Evolutionary conservation across 2,797 vertebrate species (phyloP).

Genomic region (Spinus pinus): DNA sequence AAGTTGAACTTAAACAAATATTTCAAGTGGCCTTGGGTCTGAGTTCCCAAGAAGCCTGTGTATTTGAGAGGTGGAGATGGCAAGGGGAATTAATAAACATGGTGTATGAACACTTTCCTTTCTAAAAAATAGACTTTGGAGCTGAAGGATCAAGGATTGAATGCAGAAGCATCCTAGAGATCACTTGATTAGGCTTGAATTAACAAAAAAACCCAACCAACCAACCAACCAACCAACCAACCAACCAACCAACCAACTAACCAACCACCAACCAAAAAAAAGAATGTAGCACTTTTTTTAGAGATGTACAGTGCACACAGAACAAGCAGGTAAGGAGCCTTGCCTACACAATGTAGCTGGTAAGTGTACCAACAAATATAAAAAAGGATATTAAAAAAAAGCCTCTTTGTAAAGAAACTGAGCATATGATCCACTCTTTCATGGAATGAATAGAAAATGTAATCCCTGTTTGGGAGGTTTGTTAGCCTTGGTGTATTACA

Average conservation of each 20-base stretch:
- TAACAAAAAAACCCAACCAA: neutral
- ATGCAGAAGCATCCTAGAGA: neutral
- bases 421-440: neutral
- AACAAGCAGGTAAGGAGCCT: neutral
- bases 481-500: neutral
- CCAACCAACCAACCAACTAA: neutral
- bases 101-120: neutral
- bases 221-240: neutral
- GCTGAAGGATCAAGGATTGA: neutral
- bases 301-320: neutral
- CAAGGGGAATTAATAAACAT: neutral
- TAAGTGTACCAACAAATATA: neutral
- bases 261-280: neutral
- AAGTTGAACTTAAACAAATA: slow-evolving; percentile 44
- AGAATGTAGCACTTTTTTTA: neutral
- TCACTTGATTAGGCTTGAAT: neutral
- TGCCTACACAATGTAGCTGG: neutral
- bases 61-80: neutral
- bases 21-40: slow-evolving; percentile 22
- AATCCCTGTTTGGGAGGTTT: neutral
- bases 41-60: neutral
- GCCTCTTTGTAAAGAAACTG: neutral
- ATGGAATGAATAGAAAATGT: neutral
- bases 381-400: neutral
- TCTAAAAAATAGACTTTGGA: neutral